phyloP scores from a whole-genome alignment of 1,140 invertebrate species.

The Himalopsyche phryganea region DNA sequence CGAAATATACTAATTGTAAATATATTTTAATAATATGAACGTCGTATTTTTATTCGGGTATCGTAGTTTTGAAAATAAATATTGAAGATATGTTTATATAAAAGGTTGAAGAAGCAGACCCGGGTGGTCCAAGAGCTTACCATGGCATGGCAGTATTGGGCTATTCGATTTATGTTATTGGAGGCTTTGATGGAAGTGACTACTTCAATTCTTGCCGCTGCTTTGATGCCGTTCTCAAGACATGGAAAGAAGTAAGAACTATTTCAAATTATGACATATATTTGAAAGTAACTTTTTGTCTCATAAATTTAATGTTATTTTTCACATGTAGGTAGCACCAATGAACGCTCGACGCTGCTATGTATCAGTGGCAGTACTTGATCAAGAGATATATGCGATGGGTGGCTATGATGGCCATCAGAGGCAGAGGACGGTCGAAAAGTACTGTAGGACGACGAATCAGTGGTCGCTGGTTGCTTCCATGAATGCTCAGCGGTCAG shows the following conservation, averaged over 20 bases:
- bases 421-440: constrained; percentile 69
- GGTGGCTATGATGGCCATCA: constrained; percentile 84
- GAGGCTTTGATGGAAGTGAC: constrained; percentile 72
- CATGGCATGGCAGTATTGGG: constrained; percentile 70
- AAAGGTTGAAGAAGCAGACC: constrained; percentile 55
- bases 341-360: constrained; percentile 61
- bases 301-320: constrained; percentile 1
- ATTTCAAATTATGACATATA: no score
- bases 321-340: constrained; percentile 48
- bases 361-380: constrained; percentile 62
- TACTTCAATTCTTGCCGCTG: constrained; percentile 70
- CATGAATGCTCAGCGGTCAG: constrained; percentile 78
- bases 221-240: constrained; percentile 62
- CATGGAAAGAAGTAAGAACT: constrained; percentile 59
- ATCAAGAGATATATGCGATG: constrained; percentile 77
- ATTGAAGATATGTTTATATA: constrained; percentile 22
- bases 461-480: constrained; percentile 80
- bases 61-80: no score
- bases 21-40: no score
- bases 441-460: constrained; percentile 66
- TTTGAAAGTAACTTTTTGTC: no score
- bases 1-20: no score
- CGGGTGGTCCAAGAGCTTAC: constrained; percentile 65
- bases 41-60: no score
- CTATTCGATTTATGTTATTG: constrained; percentile 71